Evolutionary conservation across 2,888 invertebrate genomes (phyloP), one percentile per base, ranked within the genome.

Genomic region (Phaonia tiefii): DNA sequence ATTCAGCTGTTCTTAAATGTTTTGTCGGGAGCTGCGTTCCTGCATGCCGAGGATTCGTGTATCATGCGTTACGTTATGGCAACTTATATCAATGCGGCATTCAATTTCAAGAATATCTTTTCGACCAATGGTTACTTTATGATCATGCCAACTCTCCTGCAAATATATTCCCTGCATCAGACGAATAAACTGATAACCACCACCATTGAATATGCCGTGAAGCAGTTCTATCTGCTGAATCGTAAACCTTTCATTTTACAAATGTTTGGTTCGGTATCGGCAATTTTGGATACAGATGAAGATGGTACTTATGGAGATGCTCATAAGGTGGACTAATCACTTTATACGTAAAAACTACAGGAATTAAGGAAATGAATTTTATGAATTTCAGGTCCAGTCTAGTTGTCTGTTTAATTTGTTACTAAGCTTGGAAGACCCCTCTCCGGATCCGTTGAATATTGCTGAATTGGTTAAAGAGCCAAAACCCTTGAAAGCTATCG

Each of bases 201-300:
- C 0, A 98, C 99, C 0, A 97, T 99, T 72, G 99, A 99, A 89
- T 99, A 99, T 89, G 97, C 98, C 0, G 99, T 99, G 13, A 98
- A 99, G 88, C 99, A 99, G 89, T 99, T 99, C 91, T 99, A 99
- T 91, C 93, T 99, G 77, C 94, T 99, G 90, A 99, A 99, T 89
- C 93, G 99, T 67, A 99, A 99, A 88, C 99, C 99, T 0, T 99
- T 99, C 88, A 97, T 99, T 85, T 92, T 99, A 69, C 99, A 99
- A 93, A 98, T 99, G 98, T 99, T 99, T 91, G 99, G 99, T 1
- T 98, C 98, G 2, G 97, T 99, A 0, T 99, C 99, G 0, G 97
- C 98, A 1, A 97, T 99, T 88, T 92, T 99, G 85, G 99, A 99
- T 88, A 97, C 97, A 0, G 97, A 97, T 86, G 96, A 96, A 87